Base-by-base conservation (phyloP, 2,888 invertebrate species). In the Ptychoptera contaminata region DNA sequence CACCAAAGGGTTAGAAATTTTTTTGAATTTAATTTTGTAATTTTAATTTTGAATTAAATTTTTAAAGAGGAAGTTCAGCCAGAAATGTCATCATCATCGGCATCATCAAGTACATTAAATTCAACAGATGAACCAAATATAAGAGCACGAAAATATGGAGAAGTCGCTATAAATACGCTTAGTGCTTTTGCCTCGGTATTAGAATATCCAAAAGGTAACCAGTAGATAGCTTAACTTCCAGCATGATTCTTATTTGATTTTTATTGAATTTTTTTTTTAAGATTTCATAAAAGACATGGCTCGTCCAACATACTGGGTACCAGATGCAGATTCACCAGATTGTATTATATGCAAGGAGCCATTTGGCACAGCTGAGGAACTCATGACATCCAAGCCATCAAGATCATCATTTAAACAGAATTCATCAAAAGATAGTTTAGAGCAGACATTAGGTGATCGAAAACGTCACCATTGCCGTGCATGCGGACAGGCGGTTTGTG, bases 231-330 rank as follows among this genome's bases (percentile, higher is more conserved):
- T 4, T 29, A 40, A 31, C 40, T 32, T 40, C 31, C 2, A 40
- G 31, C 31, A 40, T 15, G 40, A 15, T 40, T 30, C 12, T 2
- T 11, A 34, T 43, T 44, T 40, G n/a, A n/a, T n/a, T n/a, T 38
- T 34, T n/a, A 46, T 46, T 46, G 42, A 34, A 4, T 6, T 31
- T 40, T 11, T 45, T 35, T 35, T 54, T 55, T 6, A 48, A 75
- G 76, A 70, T 42, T 61, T 79, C 39, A 77, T 87, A 40, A 85
- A 84, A 60, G 82, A 82, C 51, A 71, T 77, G 5, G 82, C 78
- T 6, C 68, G 84, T 35, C 86, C 86, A 1, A 64, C 74, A 0
- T 87, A 87, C 60, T 87, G 87, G 87, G 73, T 78, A 31, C 82
- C 85, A 1, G 86, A 87, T 60, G 70, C 70, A 6, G 76, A 82